Conservation (phyloP, 1,140 invertebrate species). For the Euwallacea similis region DNA sequence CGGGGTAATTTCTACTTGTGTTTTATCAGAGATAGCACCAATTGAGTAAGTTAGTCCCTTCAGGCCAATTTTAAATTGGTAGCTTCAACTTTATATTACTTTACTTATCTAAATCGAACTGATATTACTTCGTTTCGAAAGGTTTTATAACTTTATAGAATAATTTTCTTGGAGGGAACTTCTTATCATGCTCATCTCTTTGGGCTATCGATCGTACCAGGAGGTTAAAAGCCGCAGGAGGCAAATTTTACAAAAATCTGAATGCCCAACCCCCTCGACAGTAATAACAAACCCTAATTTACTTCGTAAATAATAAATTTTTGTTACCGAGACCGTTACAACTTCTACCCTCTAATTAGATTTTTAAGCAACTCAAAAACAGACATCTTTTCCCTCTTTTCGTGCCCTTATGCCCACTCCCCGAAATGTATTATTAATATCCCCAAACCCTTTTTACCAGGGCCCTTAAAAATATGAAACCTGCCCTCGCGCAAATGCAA, state of each 20-base stretch:
- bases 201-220: not conserved
- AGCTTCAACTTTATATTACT: conserved; percentile 52
- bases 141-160: conserved; percentile 49
- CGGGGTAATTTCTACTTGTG: conserved; percentile 40
- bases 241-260: no score
- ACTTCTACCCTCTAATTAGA: conserved; percentile 31
- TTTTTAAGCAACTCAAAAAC: conserved; percentile 39
- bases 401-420: conserved; percentile 11
- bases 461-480: conserved; percentile 31
- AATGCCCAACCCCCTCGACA: no score
- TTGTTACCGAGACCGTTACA: not conserved
- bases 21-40: conserved; percentile 52
- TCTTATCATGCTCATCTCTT: not conserved
- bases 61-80: conserved; percentile 52
- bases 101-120: conserved; percentile 53
- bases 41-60: conserved; percentile 49
- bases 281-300: no score
- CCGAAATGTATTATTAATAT: conserved; percentile 36
- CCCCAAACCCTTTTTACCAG: conserved; percentile 28
- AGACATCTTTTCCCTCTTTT: conserved; percentile 35
- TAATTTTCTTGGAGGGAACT: conserved; percentile 27
- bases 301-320: no score
- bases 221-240: no score
- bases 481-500: conserved; percentile 3
- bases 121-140: conserved; percentile 49